Evolutionary conservation across 2,797 vertebrate species (phyloP).

Genomic region (Mico argentatus): DNA sequence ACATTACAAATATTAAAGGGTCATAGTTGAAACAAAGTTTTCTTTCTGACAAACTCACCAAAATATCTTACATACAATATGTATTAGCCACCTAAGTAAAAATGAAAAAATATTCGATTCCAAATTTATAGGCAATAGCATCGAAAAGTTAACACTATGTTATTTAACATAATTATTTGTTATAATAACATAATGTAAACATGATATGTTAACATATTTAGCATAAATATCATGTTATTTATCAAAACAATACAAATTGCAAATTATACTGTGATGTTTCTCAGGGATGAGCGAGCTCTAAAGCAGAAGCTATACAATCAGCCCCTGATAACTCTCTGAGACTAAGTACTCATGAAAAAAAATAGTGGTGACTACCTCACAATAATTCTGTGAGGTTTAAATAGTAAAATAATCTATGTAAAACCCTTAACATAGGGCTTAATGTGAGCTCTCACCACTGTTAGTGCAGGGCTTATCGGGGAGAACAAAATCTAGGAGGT

Average conservation of each 20-base stretch:
- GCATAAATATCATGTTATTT: constrained; percentile 12
- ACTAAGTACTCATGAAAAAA: not conserved
- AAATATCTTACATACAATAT: not conserved
- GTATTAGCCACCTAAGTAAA: not conserved
- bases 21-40: not conserved
- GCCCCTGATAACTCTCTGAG: not conserved
- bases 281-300: not conserved
- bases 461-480: accelerated
- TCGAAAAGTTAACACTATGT: not conserved
- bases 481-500: not conserved
- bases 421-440: not conserved
- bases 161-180: not conserved
- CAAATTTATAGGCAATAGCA: not conserved
- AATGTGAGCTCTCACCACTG: not conserved
- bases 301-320: not conserved
- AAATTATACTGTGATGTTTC: not conserved
- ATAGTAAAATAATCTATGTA: not conserved
- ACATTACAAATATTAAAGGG: not conserved
- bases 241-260: not conserved
- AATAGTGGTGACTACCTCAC: not conserved
- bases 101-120: not conserved
- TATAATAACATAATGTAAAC: not conserved
- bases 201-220: not conserved
- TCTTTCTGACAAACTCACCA: not conserved
- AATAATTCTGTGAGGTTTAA: not conserved